phyloP scores from a whole-genome alignment of 2,113 vertebrate genomes.

The Microcebus griseorufus region DNA sequence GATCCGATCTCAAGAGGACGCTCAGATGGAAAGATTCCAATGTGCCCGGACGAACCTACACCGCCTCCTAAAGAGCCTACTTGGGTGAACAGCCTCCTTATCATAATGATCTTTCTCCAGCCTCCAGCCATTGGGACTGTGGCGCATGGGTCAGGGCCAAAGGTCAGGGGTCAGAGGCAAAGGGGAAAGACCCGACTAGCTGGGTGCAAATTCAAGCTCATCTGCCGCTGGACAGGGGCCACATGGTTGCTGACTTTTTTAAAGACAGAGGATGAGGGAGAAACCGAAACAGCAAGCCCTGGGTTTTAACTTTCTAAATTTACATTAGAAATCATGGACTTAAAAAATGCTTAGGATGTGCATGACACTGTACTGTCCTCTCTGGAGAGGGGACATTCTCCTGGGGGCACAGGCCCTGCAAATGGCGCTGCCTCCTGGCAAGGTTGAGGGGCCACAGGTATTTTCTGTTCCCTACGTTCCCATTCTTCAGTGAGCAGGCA shows the following conservation, averaged over 20 bases:
- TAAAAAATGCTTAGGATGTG: background rate
- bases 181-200: background rate
- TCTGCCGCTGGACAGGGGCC: background rate
- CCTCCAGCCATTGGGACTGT: background rate
- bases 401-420: background rate
- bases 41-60: conserved; percentile 10
- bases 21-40: conserved; percentile 54
- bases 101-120: background rate
- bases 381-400: too few relatives aligned
- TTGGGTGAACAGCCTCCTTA: background rate
- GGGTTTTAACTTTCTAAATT: background rate
- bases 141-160: fast-evolving
- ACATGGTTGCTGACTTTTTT: background rate
- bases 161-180: background rate
- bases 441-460: too few relatives aligned
- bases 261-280: background rate
- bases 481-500: background rate
- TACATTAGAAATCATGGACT: background rate
- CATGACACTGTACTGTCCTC: background rate
- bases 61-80: conserved; percentile 29
- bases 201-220: background rate
- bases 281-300: background rate
- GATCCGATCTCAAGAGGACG: conserved; percentile 54
- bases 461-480: background rate
- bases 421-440: background rate